Percentiles rank a stretch among this genome's conserved stretches.
Evolutionary conservation across 2,797 vertebrate species (phyloP).

Genomic region (Alca torda): DNA sequence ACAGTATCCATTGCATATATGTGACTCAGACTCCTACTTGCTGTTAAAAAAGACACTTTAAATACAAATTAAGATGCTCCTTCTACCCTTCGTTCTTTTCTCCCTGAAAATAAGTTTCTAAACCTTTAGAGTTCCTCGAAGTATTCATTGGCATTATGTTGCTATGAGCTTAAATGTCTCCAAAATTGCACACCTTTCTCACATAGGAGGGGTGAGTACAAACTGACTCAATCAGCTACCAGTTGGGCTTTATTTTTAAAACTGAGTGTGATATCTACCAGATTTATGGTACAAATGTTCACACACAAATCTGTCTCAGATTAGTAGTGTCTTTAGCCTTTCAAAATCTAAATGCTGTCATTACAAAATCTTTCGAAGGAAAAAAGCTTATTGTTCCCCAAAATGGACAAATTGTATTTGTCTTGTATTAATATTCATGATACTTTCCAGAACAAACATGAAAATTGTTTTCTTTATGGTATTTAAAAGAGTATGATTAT

Average conservation of each 20-base stretch:
- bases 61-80: background rate
- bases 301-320: background rate
- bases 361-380: background rate
- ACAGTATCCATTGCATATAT: background rate
- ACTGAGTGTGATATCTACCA: conserved; percentile 11
- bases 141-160: background rate
- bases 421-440: background rate
- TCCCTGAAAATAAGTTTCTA: background rate
- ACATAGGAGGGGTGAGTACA: background rate
- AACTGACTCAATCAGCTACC: conserved; percentile 42
- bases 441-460: background rate
- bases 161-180: background rate
- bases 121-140: background rate
- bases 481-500: conserved; percentile 2
- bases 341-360: background rate
- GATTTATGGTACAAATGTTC: conserved; percentile 7
- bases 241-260: conserved; percentile 56
- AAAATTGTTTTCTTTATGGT: background rate
- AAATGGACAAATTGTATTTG: background rate
- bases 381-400: background rate
- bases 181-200: conserved; percentile 27
- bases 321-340: conserved; percentile 9
- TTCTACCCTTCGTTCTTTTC: background rate
- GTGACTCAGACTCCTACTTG: background rate
- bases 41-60: background rate